Base-by-base conservation (phyloP, 2,113 vertebrate genomes). In the Xiphias gladius region DNA sequence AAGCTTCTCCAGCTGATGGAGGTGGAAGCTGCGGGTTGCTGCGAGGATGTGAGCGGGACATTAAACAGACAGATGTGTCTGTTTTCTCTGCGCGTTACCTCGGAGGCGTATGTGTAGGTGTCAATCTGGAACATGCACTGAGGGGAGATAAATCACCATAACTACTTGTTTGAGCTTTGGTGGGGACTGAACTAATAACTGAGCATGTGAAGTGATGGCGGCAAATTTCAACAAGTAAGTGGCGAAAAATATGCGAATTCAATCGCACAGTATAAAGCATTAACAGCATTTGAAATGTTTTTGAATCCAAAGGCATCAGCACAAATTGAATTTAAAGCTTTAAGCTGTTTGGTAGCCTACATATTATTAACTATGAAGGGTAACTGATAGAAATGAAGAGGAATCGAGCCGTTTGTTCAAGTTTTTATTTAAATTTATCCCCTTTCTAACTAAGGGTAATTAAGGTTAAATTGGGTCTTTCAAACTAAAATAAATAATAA, bases 1-100 rank as follows among this genome's bases (percentile, higher is more conserved):
- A 41, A 72, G 67, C n/a, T 39, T 24, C 35, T 57, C 65, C 26
- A 64, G 58, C 50, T 78, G 82, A 73, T 65, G 43, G 54, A 73
- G 61, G 59, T 59, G 41, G 72, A 75, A 24, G n/a, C 79, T 37
- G 52, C 57, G 4, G 48, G 20, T 4, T 3, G 17, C 58, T 26
- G 28, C n/a, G 63, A 12, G 69, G 54, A 28, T 43, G 54, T 32
- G 39, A 14, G 61, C n/a, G 10, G 59, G 16, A 48, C 46, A 2
- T 48, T 48, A 48, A 17, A 48, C 43, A 46, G 12, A 16, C 46
- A 48, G 17, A 19, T 50, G 48, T 20, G 48, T 50, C 19, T 50
- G 48, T 50, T 20, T 8, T 19, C 7, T 50, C 17, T 20, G 1
- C 48, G 17, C 16, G 48, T 50, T 20, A 20, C 48, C 8, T 50